Conservation (phyloP, 2,888 invertebrate genomes). For the Tetragonisca angustula region DNA sequence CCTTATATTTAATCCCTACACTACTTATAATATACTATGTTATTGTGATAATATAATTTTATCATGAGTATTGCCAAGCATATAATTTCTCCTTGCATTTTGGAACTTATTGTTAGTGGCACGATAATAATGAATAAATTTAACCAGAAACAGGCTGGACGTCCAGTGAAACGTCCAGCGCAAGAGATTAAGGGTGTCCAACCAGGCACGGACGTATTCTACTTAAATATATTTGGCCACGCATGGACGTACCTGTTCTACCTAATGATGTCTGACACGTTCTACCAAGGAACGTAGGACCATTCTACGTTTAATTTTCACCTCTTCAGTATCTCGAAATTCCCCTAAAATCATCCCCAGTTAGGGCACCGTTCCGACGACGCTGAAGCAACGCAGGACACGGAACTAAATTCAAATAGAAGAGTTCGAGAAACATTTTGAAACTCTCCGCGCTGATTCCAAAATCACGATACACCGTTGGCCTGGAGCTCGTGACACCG, state of each 20-base stretch:
- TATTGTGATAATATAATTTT: too few species aligned
- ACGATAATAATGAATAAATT: background rate
- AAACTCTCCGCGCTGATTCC: background rate
- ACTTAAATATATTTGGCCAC: too few species aligned
- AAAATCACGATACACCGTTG: slow-evolving; percentile 22
- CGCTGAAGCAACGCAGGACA: background rate
- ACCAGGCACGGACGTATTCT: too few species aligned
- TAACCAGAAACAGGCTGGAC: background rate
- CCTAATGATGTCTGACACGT: too few species aligned
- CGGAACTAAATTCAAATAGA: background rate
- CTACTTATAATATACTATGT: too few species aligned
- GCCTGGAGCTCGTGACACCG: background rate
- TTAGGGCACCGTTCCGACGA: background rate
- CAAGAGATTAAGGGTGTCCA: too few species aligned
- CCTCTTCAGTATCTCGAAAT: background rate
- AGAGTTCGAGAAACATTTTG: background rate
- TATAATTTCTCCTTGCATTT: too few species aligned
- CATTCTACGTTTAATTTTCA: too few species aligned
- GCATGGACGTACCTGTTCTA: too few species aligned
- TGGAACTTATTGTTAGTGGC: background rate
- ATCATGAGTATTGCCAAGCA: too few species aligned
- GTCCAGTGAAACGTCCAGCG: background rate
- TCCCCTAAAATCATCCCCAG: background rate
- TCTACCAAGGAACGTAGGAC: too few species aligned
- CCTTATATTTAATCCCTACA: too few species aligned